A percentile compares a stretch with the other conserved stretches of the same genome.
These are phyloP conservation scores for Xiphias gladius DNA, from an alignment of 2,113 vertebrate genomes.

Conservation along the genomic window DNA sequence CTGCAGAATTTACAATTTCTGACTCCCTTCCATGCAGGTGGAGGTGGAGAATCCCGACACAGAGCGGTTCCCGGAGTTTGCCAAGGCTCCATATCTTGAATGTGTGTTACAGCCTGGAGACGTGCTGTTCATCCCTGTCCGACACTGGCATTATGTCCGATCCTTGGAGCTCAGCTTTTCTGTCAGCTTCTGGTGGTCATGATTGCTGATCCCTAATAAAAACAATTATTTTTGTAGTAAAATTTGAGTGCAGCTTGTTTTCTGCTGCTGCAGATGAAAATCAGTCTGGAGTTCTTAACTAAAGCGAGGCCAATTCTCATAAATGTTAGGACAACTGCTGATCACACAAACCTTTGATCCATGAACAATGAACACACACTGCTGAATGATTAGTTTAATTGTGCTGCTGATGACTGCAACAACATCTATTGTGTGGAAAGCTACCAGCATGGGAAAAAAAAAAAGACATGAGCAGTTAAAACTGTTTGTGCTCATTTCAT, in stretches of 20 bases:
- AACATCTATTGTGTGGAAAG: slow-evolving; percentile 61
- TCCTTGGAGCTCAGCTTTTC: slow-evolving; percentile 95
- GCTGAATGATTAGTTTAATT: slow-evolving; percentile 68
- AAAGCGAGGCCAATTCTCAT: slow-evolving; percentile 52
- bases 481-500: slow-evolving; percentile 60
- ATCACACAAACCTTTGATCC: slow-evolving; percentile 66
- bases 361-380: slow-evolving; percentile 53
- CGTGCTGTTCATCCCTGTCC: slow-evolving; percentile 92
- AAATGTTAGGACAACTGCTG: slow-evolving; percentile 44
- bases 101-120: slow-evolving; percentile 92
- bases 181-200: slow-evolving; percentile 98
- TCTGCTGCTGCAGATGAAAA: slow-evolving; percentile 21
- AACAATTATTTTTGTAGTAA: not conserved
- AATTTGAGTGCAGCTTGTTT: not conserved
- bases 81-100: slow-evolving; percentile 87
- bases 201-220: slow-evolving; percentile 58
- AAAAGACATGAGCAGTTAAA: slow-evolving; percentile 58
- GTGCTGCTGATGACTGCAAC: slow-evolving; percentile 53
- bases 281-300: slow-evolving; percentile 42
- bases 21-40: slow-evolving; percentile 83
- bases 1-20: slow-evolving; percentile 45
- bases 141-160: slow-evolving; percentile 94
- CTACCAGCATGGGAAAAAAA: slow-evolving; percentile 18
- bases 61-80: slow-evolving; percentile 89
- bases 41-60: slow-evolving; percentile 92